Evolutionary conservation across 2,113 vertebrate genomes (phyloP).

Genomic region (Axis porcinus): DNA sequence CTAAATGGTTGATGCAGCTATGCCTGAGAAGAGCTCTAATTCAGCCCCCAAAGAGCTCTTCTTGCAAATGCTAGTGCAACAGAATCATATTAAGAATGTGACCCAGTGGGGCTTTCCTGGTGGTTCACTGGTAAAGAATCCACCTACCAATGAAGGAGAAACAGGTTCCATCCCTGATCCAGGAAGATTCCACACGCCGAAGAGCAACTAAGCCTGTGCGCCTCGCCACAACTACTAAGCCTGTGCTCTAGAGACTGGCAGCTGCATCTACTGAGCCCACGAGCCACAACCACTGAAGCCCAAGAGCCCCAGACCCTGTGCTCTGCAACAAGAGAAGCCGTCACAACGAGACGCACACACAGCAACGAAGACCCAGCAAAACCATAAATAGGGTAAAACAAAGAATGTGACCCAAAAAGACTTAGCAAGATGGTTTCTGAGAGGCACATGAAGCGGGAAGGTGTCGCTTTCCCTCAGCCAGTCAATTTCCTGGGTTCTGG

Average conservation of each 20-base stretch:
- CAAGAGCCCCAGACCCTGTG: not conserved
- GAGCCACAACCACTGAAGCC: too few species aligned
- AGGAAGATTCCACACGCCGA: too few species aligned
- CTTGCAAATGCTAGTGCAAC: not conserved
- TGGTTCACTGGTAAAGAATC: too few species aligned
- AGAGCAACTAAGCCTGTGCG: too few species aligned
- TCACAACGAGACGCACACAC: not conserved
- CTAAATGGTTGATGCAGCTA: not conserved
- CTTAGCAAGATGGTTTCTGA: not conserved
- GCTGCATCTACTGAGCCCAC: too few species aligned
- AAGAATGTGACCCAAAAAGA: not conserved
- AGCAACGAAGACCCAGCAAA: not conserved
- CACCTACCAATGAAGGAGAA: too few species aligned
- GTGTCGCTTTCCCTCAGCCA: not conserved
- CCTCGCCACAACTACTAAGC: too few species aligned
- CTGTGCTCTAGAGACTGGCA: too few species aligned
- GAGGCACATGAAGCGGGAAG: not conserved
- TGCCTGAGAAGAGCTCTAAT: not conserved
- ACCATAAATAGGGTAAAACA: not conserved
- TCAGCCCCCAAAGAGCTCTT: not conserved
- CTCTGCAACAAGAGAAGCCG: not conserved
- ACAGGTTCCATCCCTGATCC: too few species aligned
- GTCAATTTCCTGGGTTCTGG: not conserved
- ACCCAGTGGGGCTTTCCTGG: too few species aligned
- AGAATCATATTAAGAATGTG: not conserved